phyloP scores from a whole-genome alignment of 2,888 invertebrate genomes.

The Drosophila heteroneura region DNA sequence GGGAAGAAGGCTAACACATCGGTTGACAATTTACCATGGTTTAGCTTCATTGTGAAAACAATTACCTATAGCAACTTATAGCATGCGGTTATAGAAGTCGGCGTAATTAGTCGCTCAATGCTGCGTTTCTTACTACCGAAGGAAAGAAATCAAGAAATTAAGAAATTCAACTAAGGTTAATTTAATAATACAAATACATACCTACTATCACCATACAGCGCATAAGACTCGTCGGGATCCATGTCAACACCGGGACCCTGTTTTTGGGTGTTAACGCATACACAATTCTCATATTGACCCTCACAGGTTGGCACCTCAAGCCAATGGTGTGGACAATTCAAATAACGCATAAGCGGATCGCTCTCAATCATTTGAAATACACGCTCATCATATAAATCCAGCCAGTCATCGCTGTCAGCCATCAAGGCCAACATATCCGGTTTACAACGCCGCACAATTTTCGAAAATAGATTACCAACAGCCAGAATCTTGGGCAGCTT shows the following conservation, averaged over 20 bases:
- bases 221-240: constrained; percentile 52
- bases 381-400: constrained; percentile 62
- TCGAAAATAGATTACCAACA: constrained; percentile 79
- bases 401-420: constrained; percentile 36
- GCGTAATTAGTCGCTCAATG: constrained; percentile 17
- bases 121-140: constrained; percentile 47
- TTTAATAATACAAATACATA: constrained; percentile 31
- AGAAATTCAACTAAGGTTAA: background rate
- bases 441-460: constrained; percentile 38
- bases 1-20: background rate
- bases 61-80: constrained; percentile 24
- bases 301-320: constrained; percentile 9
- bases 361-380: constrained; percentile 49
- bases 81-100: constrained; percentile 33
- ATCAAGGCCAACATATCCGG: constrained; percentile 35
- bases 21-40: background rate
- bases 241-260: constrained; percentile 64
- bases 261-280: constrained; percentile 33
- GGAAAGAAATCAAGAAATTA: background rate
- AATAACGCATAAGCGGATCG: constrained; percentile 47
- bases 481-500: constrained; percentile 85
- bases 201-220: constrained; percentile 73
- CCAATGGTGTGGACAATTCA: constrained; percentile 44
- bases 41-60: background rate
- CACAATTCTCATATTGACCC: background rate